Percentiles rank a stretch among this genome's conserved stretches.
These are phyloP conservation scores for Phylloscopus whistleri DNA, from an alignment of 2,113 vertebrate species.

Conservation along the genomic window DNA sequence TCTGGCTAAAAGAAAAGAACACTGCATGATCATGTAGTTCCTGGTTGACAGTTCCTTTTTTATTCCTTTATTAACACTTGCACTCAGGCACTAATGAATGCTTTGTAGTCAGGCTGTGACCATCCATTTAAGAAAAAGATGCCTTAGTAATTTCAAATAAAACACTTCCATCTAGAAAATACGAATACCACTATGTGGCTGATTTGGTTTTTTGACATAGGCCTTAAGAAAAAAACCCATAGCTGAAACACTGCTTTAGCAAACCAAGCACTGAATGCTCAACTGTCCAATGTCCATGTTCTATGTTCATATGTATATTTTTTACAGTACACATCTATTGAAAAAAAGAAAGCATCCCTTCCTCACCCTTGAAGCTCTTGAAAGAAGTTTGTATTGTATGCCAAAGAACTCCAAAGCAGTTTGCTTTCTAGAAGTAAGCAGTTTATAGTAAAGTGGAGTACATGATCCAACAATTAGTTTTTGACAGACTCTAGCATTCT, in stretches of 20 bases:
- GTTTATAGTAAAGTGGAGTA: background rate
- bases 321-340: background rate
- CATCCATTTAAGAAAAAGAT: background rate
- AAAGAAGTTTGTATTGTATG: background rate
- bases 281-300: background rate
- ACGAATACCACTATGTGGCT: background rate
- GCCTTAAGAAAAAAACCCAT: background rate
- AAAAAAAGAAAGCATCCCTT: background rate
- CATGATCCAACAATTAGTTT: background rate
- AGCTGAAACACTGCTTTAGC: background rate
- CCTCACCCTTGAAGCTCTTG: background rate
- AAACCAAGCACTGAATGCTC: background rate
- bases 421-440: background rate
- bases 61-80: background rate
- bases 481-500: background rate
- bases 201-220: background rate
- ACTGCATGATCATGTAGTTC: background rate
- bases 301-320: background rate
- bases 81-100: background rate
- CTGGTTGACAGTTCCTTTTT: background rate
- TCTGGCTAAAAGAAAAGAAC: background rate
- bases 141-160: background rate
- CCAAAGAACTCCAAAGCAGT: background rate
- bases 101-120: background rate
- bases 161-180: background rate